Evolutionary conservation across 1,140 invertebrate species (phyloP), one percentile per base, ranked within the genome.

Genomic region (Drosophila pseudoananassae): DNA sequence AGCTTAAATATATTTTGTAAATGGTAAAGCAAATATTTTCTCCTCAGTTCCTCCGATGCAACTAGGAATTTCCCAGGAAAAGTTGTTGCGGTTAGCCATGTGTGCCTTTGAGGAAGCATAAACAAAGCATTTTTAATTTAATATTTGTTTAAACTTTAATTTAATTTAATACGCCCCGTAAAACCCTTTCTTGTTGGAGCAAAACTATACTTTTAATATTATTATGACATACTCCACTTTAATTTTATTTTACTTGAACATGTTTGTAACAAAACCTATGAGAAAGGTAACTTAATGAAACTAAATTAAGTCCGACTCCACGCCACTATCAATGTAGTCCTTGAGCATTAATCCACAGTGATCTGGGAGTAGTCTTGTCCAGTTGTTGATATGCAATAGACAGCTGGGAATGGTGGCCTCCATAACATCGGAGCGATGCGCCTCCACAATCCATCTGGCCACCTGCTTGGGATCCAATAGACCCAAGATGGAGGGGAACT

Each of bases 401-500:
- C 69, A 72, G 6, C 79, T 68, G 27, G 95, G 95, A 53, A 95
- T 93, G 38, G 94, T 93, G 1, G 92, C 64, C 50, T 94, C 93
- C 27, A 74, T 75, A 1, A 92, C 69, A 61, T 94, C 93, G 58
- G 93, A 88, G 31, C 95, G 92, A 29, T 96, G 94, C 0, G 95
- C 95, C 14, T 92, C 92, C 10, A 96, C 92, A 74, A 97, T 96
- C 52, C 92, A 79, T 33, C 92, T 91, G 1, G 95, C 96, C 12
- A 95, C 96, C 43, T 94, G 92, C 59, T 95, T 92, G 0, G 95
- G 93, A 51, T 94, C 92, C 15, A 96, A 92, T 46, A 97, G 92
- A 40, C 93, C 93, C 92, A 96, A 93, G 36, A 96, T 70, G n/a
- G 91, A 93, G 0, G 95, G 94, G 91, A 96, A 96, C 78, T 95